Evolutionary conservation across 2,888 invertebrate genomes (phyloP).

Genomic region (Eilema griseolum): DNA sequence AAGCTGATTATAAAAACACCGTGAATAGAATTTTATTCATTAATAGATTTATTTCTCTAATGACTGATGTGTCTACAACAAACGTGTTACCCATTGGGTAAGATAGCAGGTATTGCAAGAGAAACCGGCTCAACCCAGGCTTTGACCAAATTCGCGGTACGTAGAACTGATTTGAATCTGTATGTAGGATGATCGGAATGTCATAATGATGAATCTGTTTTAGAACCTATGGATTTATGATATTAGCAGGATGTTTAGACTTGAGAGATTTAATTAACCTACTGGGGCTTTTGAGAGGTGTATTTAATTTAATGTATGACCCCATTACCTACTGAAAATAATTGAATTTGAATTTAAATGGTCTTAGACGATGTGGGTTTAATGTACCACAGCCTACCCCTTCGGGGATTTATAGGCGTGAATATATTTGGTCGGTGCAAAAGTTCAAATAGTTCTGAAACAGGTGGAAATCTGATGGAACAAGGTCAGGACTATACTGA

Average conservation of each 20-base stretch:
- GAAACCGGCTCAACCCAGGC: conserved; percentile 34
- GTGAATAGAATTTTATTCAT: too few species aligned
- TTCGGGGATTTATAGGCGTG: too few species aligned
- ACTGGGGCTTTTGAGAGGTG: background rate
- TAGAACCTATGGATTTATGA: background rate
- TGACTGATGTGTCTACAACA: conserved; percentile 44
- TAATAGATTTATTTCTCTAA: conserved; percentile 21
- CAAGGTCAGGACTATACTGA: too few species aligned
- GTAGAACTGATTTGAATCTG: conserved; percentile 36
- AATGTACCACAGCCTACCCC: too few species aligned
- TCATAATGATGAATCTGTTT: conserved; percentile 15
- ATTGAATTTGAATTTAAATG: too few species aligned
- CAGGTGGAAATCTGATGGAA: too few species aligned
- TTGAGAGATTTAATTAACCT: background rate
- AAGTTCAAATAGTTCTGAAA: too few species aligned
- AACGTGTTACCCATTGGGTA: conserved; percentile 36
- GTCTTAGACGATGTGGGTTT: too few species aligned
- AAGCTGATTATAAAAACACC: too few species aligned
- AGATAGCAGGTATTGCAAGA: conserved; percentile 35
- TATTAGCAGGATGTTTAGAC: background rate
- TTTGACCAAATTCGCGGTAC: conserved; percentile 32
- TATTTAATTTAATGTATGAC: too few species aligned
- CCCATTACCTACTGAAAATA: too few species aligned
- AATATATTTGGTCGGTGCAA: too few species aligned
- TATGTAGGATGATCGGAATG: conserved; percentile 32